Evolutionary conservation across 2,888 invertebrate species (phyloP), one percentile per base, ranked within the genome.

Genomic region (Agriopis marginaria): DNA sequence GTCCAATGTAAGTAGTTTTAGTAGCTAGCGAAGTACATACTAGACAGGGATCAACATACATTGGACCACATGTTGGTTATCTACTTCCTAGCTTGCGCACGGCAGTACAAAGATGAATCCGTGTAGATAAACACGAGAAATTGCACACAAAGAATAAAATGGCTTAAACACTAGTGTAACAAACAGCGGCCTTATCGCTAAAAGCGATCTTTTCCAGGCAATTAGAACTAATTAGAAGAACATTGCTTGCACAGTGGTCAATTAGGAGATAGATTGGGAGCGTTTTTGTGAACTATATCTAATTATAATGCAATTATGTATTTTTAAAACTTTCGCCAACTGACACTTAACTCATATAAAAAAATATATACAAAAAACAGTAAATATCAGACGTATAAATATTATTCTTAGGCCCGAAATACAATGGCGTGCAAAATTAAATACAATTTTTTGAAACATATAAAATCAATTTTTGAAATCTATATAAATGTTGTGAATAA

Each of bases 351-450:
- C 50, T 71, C 53, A 23, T 64, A 50, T 67, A 59, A 42, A 67
- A 51, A 51, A 62, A n/a, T n/a, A n/a, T 23, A 60, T 83, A 77
- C 80, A 74, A 66, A 64, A 72, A 74, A 70, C 79, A 81, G 79
- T 79, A 71, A 79, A 81, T 79, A 80, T 82, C 82, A 84, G 86
- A 82, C 83, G 83, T 82, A 81, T 84, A 79, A 78, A 87, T 86
- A 85, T 89, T 89, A 89, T 87, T 86, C 86, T 90, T 88, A 90
- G 90, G 88, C 83, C 86, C 86, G 85, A 86, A 82, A 80, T 86
- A 82, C 84, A 84, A 66, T 82, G 81, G 63, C 79, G 81, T 78
- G 82, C 81, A 80, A 80, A 75, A 77, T 78, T 59, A 47, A 55
- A 55, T 51, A 73, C 53, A 75, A 54, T 12, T 53, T 72, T 55